Conservation (phyloP, 2,888 invertebrate species). For the Serrognathus titanus region DNA sequence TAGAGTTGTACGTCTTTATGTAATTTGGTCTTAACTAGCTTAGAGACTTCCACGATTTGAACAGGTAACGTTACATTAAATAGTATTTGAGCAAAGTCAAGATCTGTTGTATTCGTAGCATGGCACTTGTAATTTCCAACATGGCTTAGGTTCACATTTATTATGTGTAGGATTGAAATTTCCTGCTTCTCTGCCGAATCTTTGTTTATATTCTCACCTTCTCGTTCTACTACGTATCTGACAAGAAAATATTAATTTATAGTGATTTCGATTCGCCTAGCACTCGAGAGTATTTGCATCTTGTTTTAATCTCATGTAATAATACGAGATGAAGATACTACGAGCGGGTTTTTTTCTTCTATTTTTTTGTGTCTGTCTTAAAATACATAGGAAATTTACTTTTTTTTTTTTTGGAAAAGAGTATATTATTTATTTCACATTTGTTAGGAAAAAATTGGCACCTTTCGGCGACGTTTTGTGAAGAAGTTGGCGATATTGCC, state of each 20-base stretch:
- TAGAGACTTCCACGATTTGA: slow-evolving; percentile 50
- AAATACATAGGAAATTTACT: too few relatives aligned
- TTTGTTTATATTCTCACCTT: slow-evolving; percentile 46
- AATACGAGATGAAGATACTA: too few relatives aligned
- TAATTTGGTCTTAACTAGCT: slow-evolving; percentile 51
- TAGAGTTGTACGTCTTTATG: slow-evolving; percentile 52
- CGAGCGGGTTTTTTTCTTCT: too few relatives aligned
- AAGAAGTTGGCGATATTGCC: too few relatives aligned
- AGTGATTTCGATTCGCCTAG: too few relatives aligned
- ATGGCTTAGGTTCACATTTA: slow-evolving; percentile 55
- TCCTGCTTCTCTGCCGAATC: slow-evolving; percentile 46
- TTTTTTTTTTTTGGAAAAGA: too few relatives aligned
- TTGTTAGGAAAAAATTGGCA: too few relatives aligned
- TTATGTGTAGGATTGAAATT: slow-evolving; percentile 53
- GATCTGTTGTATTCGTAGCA: slow-evolving; percentile 44
- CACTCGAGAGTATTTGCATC: too few relatives aligned
- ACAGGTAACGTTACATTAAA: slow-evolving; percentile 51
- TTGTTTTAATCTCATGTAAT: too few relatives aligned
- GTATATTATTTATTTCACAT: too few relatives aligned
- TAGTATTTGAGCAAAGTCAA: slow-evolving; percentile 38
- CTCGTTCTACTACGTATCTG: slow-evolving; percentile 44
- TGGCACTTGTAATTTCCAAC: slow-evolving; percentile 61
- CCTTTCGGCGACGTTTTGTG: too few relatives aligned
- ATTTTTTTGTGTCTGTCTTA: too few relatives aligned
- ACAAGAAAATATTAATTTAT: slow-evolving; percentile 18